Evolutionary conservation across 1,140 invertebrate genomes (phyloP), one percentile per base, ranked within the genome.

Genomic region (Bombyx mandarina): DNA sequence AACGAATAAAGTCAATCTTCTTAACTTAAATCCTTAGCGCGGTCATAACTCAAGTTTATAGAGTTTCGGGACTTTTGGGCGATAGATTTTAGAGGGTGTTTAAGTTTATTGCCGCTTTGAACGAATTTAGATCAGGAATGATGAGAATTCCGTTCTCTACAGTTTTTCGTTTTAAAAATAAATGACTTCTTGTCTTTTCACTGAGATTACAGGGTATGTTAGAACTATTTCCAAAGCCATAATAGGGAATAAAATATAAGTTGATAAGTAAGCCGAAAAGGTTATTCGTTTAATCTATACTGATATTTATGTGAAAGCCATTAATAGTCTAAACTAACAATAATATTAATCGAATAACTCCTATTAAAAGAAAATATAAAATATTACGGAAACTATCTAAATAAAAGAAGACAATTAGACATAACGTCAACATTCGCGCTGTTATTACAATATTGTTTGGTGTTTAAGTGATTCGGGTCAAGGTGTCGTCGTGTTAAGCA

Each of bases 11-110:
- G 73, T 75, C 72, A 73, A 77, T 77, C 67, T 79, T 62, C 63
- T 65, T 64, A 60, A 70, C 73, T 69, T 82, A 77, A 79, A 80
- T 81, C 77, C 79, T 71, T 60, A 52, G 63, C 70, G 64, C 62
- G 73, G 72, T 73, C 72, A 73, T 81, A 81, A 83, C 69, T 83
- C 78, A 81, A 71, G 66, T 81, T 81, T 81, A 81, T 81, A 79
- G 77, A 80, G 77, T 80, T 77, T 67, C 61, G 67, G 71, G 77
- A 69, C 80, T 83, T 76, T 62, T 67, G 62, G 61, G 7, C 54
- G 63, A 61, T 62, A 61, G 60, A 61, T 59, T 62, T 67, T 52
- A 56, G 58, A 57, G 58, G 50, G 61, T 58, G 54, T 63, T 70
- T 65, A 67, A 62, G 54, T 66, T 61, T 66, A 62, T 56, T 51